Conservation (phyloP, 2,888 invertebrate species). For the Scaeva pyrastri region DNA sequence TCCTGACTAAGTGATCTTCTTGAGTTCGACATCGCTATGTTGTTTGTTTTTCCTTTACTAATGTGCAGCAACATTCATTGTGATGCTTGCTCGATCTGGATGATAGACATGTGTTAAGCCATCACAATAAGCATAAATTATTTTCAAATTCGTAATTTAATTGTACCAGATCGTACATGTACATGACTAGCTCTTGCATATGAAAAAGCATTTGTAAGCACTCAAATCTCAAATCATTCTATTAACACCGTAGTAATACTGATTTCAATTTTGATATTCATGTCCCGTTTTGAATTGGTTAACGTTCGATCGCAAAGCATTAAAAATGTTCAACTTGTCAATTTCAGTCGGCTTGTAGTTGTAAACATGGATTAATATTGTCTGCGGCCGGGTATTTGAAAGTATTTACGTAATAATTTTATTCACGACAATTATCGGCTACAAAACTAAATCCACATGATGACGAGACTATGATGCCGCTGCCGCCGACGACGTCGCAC, state of each 20-base stretch:
- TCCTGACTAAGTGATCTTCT: too few species aligned
- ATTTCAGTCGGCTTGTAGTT: background rate
- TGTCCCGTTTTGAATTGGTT: background rate
- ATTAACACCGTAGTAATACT: background rate
- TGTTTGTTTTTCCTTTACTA: too few species aligned
- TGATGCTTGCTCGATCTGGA: too few species aligned
- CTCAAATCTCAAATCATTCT: too few species aligned
- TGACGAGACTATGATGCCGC: background rate
- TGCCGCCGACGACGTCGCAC: background rate
- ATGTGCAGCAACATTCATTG: too few species aligned
- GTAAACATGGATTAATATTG: background rate
- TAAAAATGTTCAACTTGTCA: background rate
- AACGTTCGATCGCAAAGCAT: background rate
- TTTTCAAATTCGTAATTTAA: too few species aligned
- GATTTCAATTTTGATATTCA: conserved; percentile 1
- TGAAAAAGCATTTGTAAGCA: too few species aligned
- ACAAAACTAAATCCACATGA: background rate
- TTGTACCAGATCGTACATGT: too few species aligned
- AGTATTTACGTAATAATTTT: background rate
- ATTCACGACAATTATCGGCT: background rate
- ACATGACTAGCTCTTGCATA: too few species aligned
- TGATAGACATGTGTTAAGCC: too few species aligned
- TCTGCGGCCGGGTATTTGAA: background rate
- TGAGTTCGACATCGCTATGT: too few species aligned
- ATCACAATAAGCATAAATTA: too few species aligned